These are phyloP conservation scores for Hyposmocoma kahamanoa DNA, from an alignment of 1,140 invertebrate species.

Conservation along the genomic window DNA sequence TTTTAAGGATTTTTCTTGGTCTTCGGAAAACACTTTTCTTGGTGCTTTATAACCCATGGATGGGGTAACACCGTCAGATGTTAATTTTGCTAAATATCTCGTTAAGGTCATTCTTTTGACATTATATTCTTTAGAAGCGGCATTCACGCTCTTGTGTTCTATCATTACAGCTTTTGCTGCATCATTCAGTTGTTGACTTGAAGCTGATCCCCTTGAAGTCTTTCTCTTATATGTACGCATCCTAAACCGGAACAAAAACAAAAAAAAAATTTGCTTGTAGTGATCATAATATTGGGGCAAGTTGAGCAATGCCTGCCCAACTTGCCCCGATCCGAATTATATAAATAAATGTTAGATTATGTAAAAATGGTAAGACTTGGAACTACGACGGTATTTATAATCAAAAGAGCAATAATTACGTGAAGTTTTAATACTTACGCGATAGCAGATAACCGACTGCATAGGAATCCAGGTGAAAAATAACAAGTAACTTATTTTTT, in stretches of 20 bases:
- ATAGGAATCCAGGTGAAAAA: background rate
- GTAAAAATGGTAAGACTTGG: background rate
- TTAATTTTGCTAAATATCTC: constrained; percentile 24
- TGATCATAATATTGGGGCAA: background rate
- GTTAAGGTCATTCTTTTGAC: constrained; percentile 21
- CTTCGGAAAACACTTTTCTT: constrained; percentile 15
- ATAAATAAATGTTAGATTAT: background rate
- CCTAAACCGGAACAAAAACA: constrained; percentile 18
- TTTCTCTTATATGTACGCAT: constrained; percentile 23
- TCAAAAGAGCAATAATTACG: constrained; percentile 1
- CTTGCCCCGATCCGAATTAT: background rate
- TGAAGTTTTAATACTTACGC: constrained; percentile 3
- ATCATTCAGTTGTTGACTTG: constrained; percentile 22
- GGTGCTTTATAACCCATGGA: constrained; percentile 8
- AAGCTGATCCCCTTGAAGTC: constrained; percentile 20
- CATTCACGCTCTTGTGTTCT: constrained; percentile 26
- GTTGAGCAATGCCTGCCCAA: constrained; percentile 1
- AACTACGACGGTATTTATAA: background rate
- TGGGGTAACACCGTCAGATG: constrained; percentile 14
- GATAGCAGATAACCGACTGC: background rate
- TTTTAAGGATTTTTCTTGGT: constrained; percentile 22
- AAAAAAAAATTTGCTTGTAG: constrained; percentile 20
- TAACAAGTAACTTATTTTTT: background rate
- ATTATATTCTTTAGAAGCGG: constrained; percentile 22
- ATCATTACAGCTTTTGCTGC: constrained; percentile 20